Evolutionary conservation across 2,888 invertebrate species (phyloP), one percentile per base, ranked within the genome.

Genomic region (Xanthorhoe spadicearia): DNA sequence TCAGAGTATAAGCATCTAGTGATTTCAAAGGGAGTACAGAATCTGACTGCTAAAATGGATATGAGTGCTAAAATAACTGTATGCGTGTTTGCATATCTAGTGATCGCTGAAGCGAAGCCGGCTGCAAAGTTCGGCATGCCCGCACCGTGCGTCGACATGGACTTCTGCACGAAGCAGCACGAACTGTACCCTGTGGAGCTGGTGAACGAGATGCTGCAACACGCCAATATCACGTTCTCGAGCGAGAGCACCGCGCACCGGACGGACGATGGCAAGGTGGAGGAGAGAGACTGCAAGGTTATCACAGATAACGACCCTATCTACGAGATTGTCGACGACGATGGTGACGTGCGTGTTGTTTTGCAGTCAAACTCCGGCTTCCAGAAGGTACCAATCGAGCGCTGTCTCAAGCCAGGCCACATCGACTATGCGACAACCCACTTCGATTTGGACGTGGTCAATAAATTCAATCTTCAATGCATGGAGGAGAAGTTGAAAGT

Each of bases 131-230:
- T 59, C 19, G 19, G 19, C 3, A 59, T 59, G 58, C 50, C 58
- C 5, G 19, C 35, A 38, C 18, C 38, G 15, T 59, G 58, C 50
- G 18, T 8, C 19, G n/a, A 38, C 4, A 19, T 2, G 1, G 38
- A 50, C 19, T 59, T 32, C 38, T 59, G 58, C 58, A 59, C 58
- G 8, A 38, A 51, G 18, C 35, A 38, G 58, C 58, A 59, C 38
- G 50, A 35, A 8, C 50, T 59, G 35, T 59, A 59, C 58, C 58
- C 58, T 3, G 50, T 51, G 18, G 38, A 38, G 35, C 3, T 59
- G 38, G 58, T 59, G 50, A 9, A 59, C 9, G 13, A 19, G 9
- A 17, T 59, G 15, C 4, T 59, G 19, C 18, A 23, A 0, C 19
- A 0, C n/a, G 5, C 15, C 9, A 35, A 59, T 32, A 19, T 59